Percentiles rank a stretch among this genome's conserved stretches.
Evolutionary conservation across 2,888 invertebrate genomes (phyloP).

Genomic region (Nemapogon koenigi): DNA sequence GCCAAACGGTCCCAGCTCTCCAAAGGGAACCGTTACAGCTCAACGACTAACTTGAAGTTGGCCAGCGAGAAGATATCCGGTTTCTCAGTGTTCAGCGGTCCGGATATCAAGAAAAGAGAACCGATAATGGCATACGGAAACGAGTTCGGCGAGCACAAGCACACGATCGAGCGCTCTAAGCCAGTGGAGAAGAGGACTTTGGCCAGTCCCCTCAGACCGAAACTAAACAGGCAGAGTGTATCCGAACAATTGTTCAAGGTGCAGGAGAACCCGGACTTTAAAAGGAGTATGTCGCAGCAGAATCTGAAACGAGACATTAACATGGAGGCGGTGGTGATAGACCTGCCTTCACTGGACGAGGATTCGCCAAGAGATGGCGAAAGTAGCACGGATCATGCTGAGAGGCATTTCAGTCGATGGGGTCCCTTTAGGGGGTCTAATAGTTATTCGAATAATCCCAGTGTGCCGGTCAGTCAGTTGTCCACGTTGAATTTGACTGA

Average conservation of each 20-base stretch:
- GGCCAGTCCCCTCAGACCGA: constrained; percentile 11
- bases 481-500: constrained; percentile 41
- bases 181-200: neutral
- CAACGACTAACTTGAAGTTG: constrained; percentile 45
- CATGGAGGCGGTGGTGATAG: constrained; percentile 49
- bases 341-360: constrained; percentile 33
- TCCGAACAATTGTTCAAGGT: constrained; percentile 35
- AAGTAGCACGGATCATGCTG: constrained; percentile 23
- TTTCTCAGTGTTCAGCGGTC: constrained; percentile 40
- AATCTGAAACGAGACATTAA: constrained; percentile 46
- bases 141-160: neutral
- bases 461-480: constrained; percentile 42
- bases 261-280: constrained; percentile 14
- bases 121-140: constrained; percentile 50
- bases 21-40: constrained; percentile 39
- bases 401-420: constrained; percentile 45
- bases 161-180: neutral
- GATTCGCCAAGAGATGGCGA: constrained; percentile 30
- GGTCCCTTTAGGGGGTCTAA: constrained; percentile 58
- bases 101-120: constrained; percentile 30
- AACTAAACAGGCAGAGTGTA: constrained; percentile 36
- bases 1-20: constrained; percentile 33
- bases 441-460: constrained; percentile 37
- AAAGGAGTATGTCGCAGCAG: constrained; percentile 42
- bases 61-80: constrained; percentile 53